Base-by-base conservation (phyloP, 92 coral and sea anemone species). In the Meandrina meandrites region DNA sequence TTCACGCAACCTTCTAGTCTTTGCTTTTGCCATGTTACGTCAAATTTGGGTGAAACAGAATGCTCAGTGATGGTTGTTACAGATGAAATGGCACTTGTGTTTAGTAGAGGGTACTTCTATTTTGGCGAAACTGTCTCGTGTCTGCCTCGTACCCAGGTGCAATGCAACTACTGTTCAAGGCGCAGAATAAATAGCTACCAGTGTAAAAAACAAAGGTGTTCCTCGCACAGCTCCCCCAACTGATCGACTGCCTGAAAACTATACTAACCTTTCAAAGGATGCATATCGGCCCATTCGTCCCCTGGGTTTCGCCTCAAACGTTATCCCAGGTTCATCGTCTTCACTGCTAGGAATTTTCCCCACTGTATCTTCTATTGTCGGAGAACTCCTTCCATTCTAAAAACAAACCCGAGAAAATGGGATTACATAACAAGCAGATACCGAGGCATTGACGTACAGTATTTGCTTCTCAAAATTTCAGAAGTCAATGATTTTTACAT, bases 261-360 rank as follows among this genome's bases (percentile, higher is more conserved):
- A 11, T 27, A 36, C 83, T 27, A 14, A 77, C 82, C 60, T 78
- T 11, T 84, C 89, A 54, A 62, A 51, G 21, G 91, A 88, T 14
- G 91, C 89, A 75, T 70, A 48, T 24, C 91, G 86, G 6, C 92
- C 92, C 68, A 85, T 34, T 42, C 54, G 47, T 45, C 90, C 82
- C 40, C 54, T 67, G 13, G 87, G 34, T 16, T 50, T 24, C 32
- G 92, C 92, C 68, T 57, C 68, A 27, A 89, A 89, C 2, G 92
- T 78, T 48, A 89, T 89, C 15, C 92, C 92, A 17, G 48, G 68
- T 36, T 80, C 89, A 27, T 86, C 89, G 16, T 86, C 89, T 40
- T 86, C 89, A 31, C 85, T 57, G 57, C 60, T 71, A 30, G 89
- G 86, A 80, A 80, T 72, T 15, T 79, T 53, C 21, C 89, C 86